A percentile compares a stretch with the other conserved stretches of the same genome.
Evolutionary conservation across 37 sponge, comb jelly and placozoan genomes (phyloP).

Genomic region (Cladorhizidae sp.): DNA sequence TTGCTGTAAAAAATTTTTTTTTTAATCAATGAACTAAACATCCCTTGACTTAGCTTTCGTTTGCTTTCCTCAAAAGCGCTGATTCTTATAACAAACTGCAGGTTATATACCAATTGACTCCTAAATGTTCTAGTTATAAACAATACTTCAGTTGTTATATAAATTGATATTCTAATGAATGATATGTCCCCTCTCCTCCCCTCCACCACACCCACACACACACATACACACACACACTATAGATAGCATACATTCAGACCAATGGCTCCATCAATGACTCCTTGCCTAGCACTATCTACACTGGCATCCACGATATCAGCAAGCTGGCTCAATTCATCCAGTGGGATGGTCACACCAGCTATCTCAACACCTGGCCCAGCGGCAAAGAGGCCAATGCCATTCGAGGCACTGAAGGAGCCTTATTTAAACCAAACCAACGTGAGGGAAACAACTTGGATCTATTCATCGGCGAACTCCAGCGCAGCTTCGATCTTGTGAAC

Average conservation of each 20-base stretch:
- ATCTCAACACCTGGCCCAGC: slow-evolving; percentile 26
- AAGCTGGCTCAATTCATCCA: slow-evolving; percentile 59
- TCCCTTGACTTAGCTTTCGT: no score
- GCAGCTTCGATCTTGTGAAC: slow-evolving; percentile 66
- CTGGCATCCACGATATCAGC: slow-evolving; percentile 58
- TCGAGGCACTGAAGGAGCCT: slow-evolving; percentile 83
- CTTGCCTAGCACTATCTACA: slow-evolving; percentile 44
- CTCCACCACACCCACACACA: background rate
- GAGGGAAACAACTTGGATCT: slow-evolving; percentile 44
- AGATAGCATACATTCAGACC: slow-evolving; percentile 29
- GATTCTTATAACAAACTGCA: no score
- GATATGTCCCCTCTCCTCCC: background rate
- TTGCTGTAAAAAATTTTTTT: no score
- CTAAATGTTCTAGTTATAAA: no score
- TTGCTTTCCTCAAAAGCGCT: no score
- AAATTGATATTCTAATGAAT: no score
- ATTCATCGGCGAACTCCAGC: slow-evolving; percentile 73
- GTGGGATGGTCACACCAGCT: slow-evolving; percentile 59
- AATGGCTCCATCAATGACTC: slow-evolving; percentile 55
- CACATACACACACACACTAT: background rate
- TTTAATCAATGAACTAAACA: no score
- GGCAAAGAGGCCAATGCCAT: slow-evolving; percentile 63
- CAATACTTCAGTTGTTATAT: no score
- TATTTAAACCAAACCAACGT: slow-evolving; percentile 70
- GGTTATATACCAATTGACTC: no score